A percentile compares a stretch with the other conserved stretches of the same genome.
Evolutionary conservation across 2,113 vertebrate species (phyloP).

Genomic region (Ceyx melanurus): DNA sequence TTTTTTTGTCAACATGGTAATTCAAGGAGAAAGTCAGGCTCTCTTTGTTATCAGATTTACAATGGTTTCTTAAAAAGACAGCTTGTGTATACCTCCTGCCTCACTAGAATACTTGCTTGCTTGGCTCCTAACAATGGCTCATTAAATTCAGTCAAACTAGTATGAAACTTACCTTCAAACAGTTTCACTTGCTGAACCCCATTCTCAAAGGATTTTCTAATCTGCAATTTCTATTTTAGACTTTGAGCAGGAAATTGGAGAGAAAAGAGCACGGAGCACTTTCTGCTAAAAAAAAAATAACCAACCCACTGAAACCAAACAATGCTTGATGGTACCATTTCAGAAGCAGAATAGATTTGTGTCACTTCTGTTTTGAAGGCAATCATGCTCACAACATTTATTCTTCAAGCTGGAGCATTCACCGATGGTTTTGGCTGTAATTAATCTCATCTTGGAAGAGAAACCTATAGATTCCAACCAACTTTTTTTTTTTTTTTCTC

Average conservation of each 20-base stretch:
- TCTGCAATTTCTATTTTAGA: slow-evolving; percentile 76
- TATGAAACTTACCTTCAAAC: slow-evolving; percentile 81
- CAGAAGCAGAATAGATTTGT: slow-evolving; percentile 48
- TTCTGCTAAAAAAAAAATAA: slow-evolving; percentile 25
- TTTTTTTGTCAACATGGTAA: slow-evolving; percentile 70
- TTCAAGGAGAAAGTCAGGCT: slow-evolving; percentile 72
- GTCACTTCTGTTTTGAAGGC: slow-evolving; percentile 41
- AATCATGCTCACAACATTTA: slow-evolving; percentile 21
- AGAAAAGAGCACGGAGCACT: slow-evolving; percentile 54
- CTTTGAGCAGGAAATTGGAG: slow-evolving; percentile 71
- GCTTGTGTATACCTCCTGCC: slow-evolving; percentile 66
- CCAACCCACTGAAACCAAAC: not conserved
- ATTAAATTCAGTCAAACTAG: slow-evolving; percentile 79
- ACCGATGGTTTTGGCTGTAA: not conserved
- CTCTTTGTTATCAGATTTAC: slow-evolving; percentile 73
- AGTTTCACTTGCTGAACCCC: slow-evolving; percentile 71
- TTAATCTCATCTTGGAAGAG: slow-evolving; percentile 55
- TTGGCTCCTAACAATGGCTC: slow-evolving; percentile 77
- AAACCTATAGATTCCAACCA: slow-evolving; percentile 15
- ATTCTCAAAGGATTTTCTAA: slow-evolving; percentile 77
- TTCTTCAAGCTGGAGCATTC: slow-evolving; percentile 23
- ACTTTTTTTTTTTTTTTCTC: not conserved
- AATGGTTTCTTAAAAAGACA: slow-evolving; percentile 71
- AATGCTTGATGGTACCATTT: not conserved
- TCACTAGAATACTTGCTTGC: slow-evolving; percentile 67